Conservation (phyloP, 2,113 vertebrate genomes). For the Rhea pennata region DNA sequence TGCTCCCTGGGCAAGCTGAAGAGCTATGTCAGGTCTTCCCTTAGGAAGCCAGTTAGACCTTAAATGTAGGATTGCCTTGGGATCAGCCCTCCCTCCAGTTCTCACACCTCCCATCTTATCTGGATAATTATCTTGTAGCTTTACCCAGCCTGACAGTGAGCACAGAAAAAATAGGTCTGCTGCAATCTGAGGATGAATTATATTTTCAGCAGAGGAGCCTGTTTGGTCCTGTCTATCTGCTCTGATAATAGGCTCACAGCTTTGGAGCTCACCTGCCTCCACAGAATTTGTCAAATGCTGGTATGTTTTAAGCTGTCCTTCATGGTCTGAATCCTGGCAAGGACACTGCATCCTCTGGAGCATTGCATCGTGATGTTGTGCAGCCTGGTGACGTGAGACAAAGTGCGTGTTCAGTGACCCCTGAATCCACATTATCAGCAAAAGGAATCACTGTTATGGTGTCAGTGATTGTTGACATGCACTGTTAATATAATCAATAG, state of each 20-base stretch:
- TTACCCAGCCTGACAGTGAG: neutral
- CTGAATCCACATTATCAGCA: neutral
- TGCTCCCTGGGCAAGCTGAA: neutral
- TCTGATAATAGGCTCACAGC: neutral
- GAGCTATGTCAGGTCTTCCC: neutral
- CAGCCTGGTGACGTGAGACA: accelerated
- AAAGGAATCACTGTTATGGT: neutral
- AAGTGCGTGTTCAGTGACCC: neutral
- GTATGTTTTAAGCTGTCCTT: accelerated
- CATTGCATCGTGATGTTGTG: neutral
- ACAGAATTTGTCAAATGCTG: accelerated
- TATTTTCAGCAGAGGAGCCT: neutral
- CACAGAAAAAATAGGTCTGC: accelerated
- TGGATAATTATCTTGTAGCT: neutral
- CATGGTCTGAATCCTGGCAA: accelerated
- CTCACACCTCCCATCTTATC: neutral
- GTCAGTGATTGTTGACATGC: neutral
- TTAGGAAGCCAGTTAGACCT: neutral
- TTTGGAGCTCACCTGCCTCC: neutral
- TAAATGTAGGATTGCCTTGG: neutral
- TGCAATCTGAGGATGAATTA: neutral
- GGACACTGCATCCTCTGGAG: neutral
- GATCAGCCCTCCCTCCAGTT: neutral
- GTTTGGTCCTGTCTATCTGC: neutral
- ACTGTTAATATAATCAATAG: neutral